Base-by-base conservation (phyloP, 2,113 vertebrate genomes). In the Salvelinus sp. region DNA sequence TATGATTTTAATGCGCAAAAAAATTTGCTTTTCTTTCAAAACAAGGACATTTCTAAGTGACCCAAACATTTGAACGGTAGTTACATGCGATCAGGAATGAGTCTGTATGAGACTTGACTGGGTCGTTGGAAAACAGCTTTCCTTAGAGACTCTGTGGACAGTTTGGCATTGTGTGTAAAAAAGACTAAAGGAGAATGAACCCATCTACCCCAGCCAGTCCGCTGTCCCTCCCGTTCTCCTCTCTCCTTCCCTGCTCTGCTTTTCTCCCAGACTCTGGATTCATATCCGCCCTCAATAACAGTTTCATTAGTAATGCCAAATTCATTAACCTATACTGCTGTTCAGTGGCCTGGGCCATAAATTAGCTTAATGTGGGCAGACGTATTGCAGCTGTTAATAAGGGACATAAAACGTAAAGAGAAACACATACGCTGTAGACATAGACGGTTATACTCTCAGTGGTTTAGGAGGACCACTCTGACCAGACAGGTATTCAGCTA, bases 301-400 rank as follows among this genome's bases (percentile, higher is more conserved):
- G 95, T 96, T 98, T n/a, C 95, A 97, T 99, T 97, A 96, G 95
- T 95, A 95, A 97, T 97, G 95, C 95, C 95, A 95, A 95, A 94
- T 95, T 96, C 91, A 94, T 98, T 98, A 98, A 98, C 96, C 95
- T 94, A 93, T 94, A 92, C 88, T 91, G 92, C 89, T 92, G 90
- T 92, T 80, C 60, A 73, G 86, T 88, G 88, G 84, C 92, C 93
- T 86, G 63, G 12, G 82, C 90, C 87, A 92, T 94, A 94, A 94
- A 94, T 94, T 92, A 90, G 88, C 88, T 91, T 92, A 93, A 94
- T 93, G 92, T 85, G 89, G 91, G 86, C 87, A 65, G 91, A 92
- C 88, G 69, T 91, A 92, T 92, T 92, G 89, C 92, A 83, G 88
- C 88, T 90, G 90, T n/a, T 93, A 93, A 94, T 92, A 93, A 91